phyloP scores from a whole-genome alignment of 2,888 invertebrate species.

The Creontiades dilutus region DNA sequence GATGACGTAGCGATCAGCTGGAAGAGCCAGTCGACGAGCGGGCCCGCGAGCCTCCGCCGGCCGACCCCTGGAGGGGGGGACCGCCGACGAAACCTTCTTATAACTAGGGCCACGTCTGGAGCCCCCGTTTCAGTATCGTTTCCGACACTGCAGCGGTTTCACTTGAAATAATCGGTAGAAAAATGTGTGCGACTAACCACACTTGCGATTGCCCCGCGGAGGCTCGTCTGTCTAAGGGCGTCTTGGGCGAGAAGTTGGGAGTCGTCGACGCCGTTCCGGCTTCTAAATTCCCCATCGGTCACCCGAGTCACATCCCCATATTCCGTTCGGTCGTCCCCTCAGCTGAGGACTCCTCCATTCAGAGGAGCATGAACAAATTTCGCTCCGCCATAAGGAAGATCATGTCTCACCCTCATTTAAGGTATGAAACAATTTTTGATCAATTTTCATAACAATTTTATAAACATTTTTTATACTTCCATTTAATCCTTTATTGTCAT shows the following conservation, averaged over 20 bases:
- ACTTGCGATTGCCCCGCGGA: not conserved
- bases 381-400: not conserved
- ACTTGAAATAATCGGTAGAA: not conserved
- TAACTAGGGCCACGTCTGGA: conserved; percentile 28
- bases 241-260: not conserved
- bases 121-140: not conserved
- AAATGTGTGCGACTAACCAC: conserved; percentile 49
- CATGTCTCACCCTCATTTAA: not conserved
- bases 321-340: not conserved
- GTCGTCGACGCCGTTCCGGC: not conserved
- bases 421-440: not conserved
- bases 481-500: too few species aligned
- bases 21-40: not conserved
- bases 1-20: not conserved
- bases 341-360: not conserved
- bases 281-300: not conserved
- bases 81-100: not conserved
- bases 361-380: not conserved
- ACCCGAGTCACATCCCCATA: conserved; percentile 37
- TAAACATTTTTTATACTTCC: too few species aligned
- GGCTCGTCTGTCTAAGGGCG: not conserved
- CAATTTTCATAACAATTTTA: too few species aligned
- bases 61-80: not conserved
- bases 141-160: not conserved
- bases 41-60: not conserved